Conservation (phyloP, 2,113 vertebrate species). For the Upupa epops region DNA sequence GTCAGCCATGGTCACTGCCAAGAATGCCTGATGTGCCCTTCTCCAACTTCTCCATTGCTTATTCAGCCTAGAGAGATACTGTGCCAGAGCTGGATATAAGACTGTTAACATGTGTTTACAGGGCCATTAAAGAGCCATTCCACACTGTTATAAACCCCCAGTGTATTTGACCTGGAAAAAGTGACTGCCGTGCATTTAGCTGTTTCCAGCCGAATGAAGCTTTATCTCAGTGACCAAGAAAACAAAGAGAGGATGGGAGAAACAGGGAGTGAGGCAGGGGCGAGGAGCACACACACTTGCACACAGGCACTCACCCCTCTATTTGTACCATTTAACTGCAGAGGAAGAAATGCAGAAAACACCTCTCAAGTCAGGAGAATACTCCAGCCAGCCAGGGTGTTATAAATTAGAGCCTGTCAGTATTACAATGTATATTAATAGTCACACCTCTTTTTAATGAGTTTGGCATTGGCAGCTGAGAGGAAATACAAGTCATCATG, state of each 20-base stretch:
- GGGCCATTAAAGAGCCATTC: constrained; percentile 56
- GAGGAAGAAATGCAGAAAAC: constrained; percentile 78
- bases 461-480: constrained; percentile 99
- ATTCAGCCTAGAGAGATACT: constrained; percentile 53
- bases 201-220: constrained; percentile 51
- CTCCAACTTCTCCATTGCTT: constrained; percentile 66
- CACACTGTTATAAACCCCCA: constrained; percentile 49
- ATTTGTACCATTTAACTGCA: constrained; percentile 76
- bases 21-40: constrained; percentile 53
- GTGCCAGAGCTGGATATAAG: constrained; percentile 34
- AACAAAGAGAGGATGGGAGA: constrained; percentile 51
- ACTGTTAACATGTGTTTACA: constrained; percentile 63
- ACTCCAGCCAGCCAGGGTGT: constrained; percentile 87
- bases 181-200: constrained; percentile 42
- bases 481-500: constrained; percentile 99
- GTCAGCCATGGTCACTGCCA: constrained; percentile 53
- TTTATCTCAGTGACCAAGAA: constrained; percentile 50
- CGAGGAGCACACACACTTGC: not conserved
- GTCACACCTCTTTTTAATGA: constrained; percentile 99
- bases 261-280: not conserved
- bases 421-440: constrained; percentile 99
- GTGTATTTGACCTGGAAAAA: constrained; percentile 61
- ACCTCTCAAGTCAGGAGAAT: constrained; percentile 83
- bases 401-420: constrained; percentile 99
- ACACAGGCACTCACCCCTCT: constrained; percentile 62